Conservation (phyloP, 2,113 vertebrate genomes). For the Pachycephala philippinensis region DNA sequence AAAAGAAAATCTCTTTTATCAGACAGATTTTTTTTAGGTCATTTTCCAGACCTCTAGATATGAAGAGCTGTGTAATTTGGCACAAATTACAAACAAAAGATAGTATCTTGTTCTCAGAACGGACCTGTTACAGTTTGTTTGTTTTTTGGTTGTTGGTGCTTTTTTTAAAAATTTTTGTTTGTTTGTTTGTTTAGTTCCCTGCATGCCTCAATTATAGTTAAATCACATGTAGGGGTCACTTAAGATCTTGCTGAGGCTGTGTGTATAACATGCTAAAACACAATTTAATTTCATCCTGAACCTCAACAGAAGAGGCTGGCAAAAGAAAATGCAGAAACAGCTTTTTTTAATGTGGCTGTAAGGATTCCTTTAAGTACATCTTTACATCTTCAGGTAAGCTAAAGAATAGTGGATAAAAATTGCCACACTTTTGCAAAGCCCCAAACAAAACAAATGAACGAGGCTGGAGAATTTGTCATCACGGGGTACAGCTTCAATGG, state of each 20-base stretch:
- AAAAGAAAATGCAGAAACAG: neutral
- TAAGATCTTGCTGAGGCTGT: neutral
- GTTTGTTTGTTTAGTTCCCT: neutral
- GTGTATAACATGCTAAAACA: neutral
- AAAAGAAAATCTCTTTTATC: neutral
- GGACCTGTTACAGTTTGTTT: neutral
- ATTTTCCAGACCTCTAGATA: neutral
- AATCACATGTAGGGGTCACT: neutral
- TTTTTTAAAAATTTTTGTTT: no score
- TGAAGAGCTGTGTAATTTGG: neutral
- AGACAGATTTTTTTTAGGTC: neutral
- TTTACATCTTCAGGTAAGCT: neutral
- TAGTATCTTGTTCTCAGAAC: neutral
- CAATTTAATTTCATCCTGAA: neutral
- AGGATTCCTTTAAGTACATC: neutral
- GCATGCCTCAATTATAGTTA: neutral
- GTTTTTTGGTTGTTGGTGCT: neutral
- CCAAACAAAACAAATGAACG: neutral
- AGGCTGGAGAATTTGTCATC: neutral
- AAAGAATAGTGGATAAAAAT: neutral
- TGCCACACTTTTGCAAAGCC: neutral
- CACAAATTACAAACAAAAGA: neutral
- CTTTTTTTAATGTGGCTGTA: neutral
- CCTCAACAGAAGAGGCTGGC: neutral
- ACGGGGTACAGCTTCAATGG: neutral